These are phyloP conservation scores for Ceratina japonica DNA, from an alignment of 1,140 invertebrate genomes.

Conservation along the genomic window DNA sequence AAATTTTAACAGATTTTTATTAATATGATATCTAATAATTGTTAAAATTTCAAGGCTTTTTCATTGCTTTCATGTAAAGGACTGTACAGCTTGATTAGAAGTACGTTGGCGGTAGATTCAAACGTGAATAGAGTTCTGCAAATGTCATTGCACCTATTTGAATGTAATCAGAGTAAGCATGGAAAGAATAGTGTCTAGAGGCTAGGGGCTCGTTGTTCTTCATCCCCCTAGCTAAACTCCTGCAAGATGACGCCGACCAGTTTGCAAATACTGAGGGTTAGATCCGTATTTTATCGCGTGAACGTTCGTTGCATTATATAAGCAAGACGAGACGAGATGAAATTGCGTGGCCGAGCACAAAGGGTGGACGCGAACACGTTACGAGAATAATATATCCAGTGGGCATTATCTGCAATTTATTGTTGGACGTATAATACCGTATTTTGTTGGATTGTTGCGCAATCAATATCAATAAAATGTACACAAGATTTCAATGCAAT, in stretches of 20 bases:
- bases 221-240: conserved; percentile 15
- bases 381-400: conserved; percentile 1
- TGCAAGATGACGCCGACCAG: conserved; percentile 15
- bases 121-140: not conserved
- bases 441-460: not conserved
- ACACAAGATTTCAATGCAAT: too few species aligned
- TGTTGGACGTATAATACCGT: not conserved
- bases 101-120: not conserved
- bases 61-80: too few species aligned
- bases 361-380: not conserved
- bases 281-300: conserved; percentile 13
- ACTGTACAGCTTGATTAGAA: too few species aligned
- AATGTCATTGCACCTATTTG: conserved; percentile 2
- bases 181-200: conserved; percentile 1
- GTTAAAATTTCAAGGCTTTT: too few species aligned
- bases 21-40: too few species aligned
- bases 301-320: conserved; percentile 6
- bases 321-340: conserved; percentile 22
- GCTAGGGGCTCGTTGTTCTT: conserved; percentile 26
- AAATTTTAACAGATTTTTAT: too few species aligned
- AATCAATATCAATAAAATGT: not conserved
- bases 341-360: not conserved
- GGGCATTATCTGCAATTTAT: not conserved
- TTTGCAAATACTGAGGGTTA: conserved; percentile 32
- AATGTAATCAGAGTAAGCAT: conserved; percentile 13